Base-by-base conservation (phyloP, 2,797 vertebrate genomes). In the Alosa sapidissima region DNA sequence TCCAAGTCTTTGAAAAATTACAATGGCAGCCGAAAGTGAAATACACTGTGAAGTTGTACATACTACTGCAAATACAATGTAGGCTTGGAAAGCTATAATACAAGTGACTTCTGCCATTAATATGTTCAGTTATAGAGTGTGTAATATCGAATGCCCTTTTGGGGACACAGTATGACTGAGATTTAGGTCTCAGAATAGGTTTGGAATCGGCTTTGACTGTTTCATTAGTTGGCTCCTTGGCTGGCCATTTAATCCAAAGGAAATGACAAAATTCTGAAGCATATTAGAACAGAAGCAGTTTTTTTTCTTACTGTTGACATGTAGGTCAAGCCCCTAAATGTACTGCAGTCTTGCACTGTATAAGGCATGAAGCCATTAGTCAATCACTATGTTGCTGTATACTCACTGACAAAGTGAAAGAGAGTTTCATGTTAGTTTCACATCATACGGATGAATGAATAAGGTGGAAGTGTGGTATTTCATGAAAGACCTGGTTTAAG, bases 111-210 rank as follows among this genome's bases (percentile, higher is more conserved):
- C 33, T 75, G 33, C 68, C 68, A 4, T 28, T 49, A 48, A 81
- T 84, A 54, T 81, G 60, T 84, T 72, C 3, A 16, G 33, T 41
- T 65, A 28, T 36, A 41, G 68, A 75, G 33, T 45, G 68, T 28
- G 68, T 75, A 75, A 75, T 75, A 75, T 41, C 36, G 33, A 41
- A 75, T 16, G 68, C 33, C 62, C 62, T 41, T 36, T 41, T 75
- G 14, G 33, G 84, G 82, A 75, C 60, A 83, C 54, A 49, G 81
- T 81, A 81, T 82, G 81, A 83, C 45, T 82, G 68, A 82, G 81
- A 82, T 84, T 85, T 84, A 52, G 75, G 36, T 41, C 48, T 60
- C 49, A 33, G 81, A 49, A 41, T 52, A 49, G 52, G 52, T 28
- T 47, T 47, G 52, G 83, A 82, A 62, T 82, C 24, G 45, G 81